These are phyloP conservation scores for Parnassius glacialis DNA, from an alignment of 2,888 invertebrate genomes.

Conservation along the genomic window DNA sequence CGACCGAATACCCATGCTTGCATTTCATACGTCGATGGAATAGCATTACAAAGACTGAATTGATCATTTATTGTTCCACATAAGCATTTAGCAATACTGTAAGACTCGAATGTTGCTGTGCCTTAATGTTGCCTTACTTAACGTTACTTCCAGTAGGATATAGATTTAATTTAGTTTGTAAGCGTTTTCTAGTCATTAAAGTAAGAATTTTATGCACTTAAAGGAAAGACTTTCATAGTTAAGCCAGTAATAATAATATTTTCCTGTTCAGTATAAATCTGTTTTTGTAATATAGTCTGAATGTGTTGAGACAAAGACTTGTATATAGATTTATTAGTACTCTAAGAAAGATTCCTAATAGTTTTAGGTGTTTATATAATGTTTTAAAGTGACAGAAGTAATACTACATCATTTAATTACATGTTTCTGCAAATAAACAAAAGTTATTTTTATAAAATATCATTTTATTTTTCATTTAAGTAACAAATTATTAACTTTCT, in stretches of 20 bases:
- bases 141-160: conserved; percentile 56
- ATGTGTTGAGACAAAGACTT: conserved; percentile 72
- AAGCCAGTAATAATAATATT: conserved; percentile 9
- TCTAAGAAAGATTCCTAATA: conserved; percentile 78
- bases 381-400: conserved; percentile 42
- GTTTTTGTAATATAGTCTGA: conserved; percentile 30
- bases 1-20: conserved; percentile 62
- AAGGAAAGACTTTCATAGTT: conserved; percentile 11
- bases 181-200: conserved; percentile 76
- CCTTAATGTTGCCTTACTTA: conserved; percentile 67
- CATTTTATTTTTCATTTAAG: not conserved
- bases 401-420: conserved; percentile 43
- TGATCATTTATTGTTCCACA: conserved; percentile 65
- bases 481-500: conserved; percentile 9
- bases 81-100: conserved; percentile 67
- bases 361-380: conserved; percentile 55
- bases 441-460: conserved; percentile 22
- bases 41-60: conserved; percentile 72
- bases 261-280: conserved; percentile 9
- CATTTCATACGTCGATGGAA: conserved; percentile 69
- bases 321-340: conserved; percentile 63
- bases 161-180: conserved; percentile 50
- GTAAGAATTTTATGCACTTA: conserved; percentile 46
- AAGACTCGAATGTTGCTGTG: conserved; percentile 71
- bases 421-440: conserved; percentile 55